Base-by-base conservation (phyloP, 2,113 vertebrate species). In the Melanotaenia duboulayi region DNA sequence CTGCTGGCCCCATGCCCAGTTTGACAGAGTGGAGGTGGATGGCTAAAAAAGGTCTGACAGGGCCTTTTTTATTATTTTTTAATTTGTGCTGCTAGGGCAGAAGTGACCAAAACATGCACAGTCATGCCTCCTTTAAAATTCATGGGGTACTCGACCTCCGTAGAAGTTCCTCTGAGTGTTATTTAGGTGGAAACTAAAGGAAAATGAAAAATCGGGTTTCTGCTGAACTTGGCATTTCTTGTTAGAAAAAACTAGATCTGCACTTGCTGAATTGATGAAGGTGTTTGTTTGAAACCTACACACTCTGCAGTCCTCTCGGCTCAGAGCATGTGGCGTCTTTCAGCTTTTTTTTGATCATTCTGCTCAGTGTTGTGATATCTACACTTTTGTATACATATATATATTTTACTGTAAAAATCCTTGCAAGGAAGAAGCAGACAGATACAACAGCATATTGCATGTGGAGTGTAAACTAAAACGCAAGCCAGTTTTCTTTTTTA, bases 41-140 rank as follows among this genome's bases (percentile, higher is more conserved):
- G 50, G 61, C 84, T 79, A 65, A 63, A 87, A 87, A 87, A 74
- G 70, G 66, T 74, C 81, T 81, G 81, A 81, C 64, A 17, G 51
- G n/a, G 70, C 76, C 71, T 85, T 64, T 81, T 86, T 60, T 80
- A 7, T 16, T 46, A 3, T 46, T 16, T 46, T 11, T 42, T 4
- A 13, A 61, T 56, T 61, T 25, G 71, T 32, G 52, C 67, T 78
- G 37, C 12, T 32, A 42, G 58, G 37, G 52, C 62, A 56, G 72
- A 60, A 49, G 17, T 16, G 63, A 46, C 62, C 42, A n/a, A 85
- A 85, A 77, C 68, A 72, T 74, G 83, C 80, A 70, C 54, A 80
- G 84, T 88, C 82, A 83, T 67, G 37, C 76, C 80, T 76, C 65
- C 50, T 88, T 42, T 49, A 39, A 58, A 80, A 62, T 28, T 75